phyloP scores from a whole-genome alignment of 2,888 invertebrate species.

The Imbricaverruca yamaguchii region DNA sequence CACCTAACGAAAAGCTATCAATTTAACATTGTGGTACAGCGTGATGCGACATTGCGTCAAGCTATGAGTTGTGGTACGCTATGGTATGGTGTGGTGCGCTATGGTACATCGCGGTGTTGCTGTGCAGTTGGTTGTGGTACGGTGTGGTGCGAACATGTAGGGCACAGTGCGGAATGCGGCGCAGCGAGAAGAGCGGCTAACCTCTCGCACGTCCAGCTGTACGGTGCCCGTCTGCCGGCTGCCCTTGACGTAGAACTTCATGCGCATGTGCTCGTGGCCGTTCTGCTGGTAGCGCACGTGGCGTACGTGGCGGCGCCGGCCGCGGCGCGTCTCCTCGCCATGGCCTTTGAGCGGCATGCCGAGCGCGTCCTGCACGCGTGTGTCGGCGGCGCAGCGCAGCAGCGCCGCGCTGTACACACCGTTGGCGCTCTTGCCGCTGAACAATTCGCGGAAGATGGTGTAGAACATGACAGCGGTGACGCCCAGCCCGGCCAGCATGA shows the following conservation, averaged over 20 bases:
- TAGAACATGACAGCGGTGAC: slow-evolving; percentile 76
- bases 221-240: slow-evolving; percentile 71
- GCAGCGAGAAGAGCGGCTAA: slow-evolving; percentile 40
- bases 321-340: slow-evolving; percentile 76
- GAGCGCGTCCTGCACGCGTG: slow-evolving; percentile 67
- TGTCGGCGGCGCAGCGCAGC: slow-evolving; percentile 45
- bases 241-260: slow-evolving; percentile 86
- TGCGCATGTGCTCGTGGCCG: slow-evolving; percentile 69
- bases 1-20: too few species aligned
- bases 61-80: too few species aligned
- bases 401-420: slow-evolving; percentile 32
- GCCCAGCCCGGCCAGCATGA: slow-evolving; percentile 71
- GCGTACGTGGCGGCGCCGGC: slow-evolving; percentile 74
- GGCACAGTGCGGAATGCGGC: too few species aligned
- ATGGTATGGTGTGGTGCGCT: too few species aligned
- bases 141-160: too few species aligned
- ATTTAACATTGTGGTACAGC: too few species aligned
- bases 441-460: slow-evolving; percentile 73
- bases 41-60: too few species aligned
- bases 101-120: too few species aligned
- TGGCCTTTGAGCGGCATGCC: slow-evolving; percentile 84
- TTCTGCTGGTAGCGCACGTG: slow-evolving; percentile 66
- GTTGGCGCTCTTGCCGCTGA: slow-evolving; percentile 55
- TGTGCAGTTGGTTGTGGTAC: too few species aligned
- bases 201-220: slow-evolving; percentile 76